phyloP scores from a whole-genome alignment of 1,140 invertebrate genomes.

The Drosophila tropicalis region DNA sequence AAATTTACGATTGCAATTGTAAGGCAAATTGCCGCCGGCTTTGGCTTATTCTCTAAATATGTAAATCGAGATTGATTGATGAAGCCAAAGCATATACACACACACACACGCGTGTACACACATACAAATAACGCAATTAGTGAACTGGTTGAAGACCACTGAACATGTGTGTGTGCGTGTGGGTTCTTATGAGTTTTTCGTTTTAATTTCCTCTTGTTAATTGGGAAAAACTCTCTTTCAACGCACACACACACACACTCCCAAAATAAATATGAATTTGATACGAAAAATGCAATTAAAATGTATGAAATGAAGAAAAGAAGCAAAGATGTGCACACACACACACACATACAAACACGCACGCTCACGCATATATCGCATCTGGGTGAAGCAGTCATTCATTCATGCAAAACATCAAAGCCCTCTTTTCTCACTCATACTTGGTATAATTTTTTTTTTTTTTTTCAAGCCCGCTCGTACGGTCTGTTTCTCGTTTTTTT shows the following conservation, averaged over 20 bases:
- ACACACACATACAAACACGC: conserved; percentile 1
- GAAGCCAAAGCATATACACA: conserved; percentile 4
- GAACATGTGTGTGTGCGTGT: conserved; percentile 11
- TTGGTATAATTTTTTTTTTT: too few species aligned
- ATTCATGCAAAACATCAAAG: conserved; percentile 80
- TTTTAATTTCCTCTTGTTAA: conserved; percentile 76
- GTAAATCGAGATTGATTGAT: conserved; percentile 4
- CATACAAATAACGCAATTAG: conserved; percentile 75
- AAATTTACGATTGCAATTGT: not conserved
- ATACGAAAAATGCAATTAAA: conserved; percentile 79
- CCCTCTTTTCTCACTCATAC: conserved; percentile 3
- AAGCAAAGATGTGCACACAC: conserved; percentile 44
- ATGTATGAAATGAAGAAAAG: conserved; percentile 56
- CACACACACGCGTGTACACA: conserved; percentile 11
- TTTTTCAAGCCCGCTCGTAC: not conserved
- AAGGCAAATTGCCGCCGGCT: not conserved
- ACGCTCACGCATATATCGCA: conserved; percentile 2
- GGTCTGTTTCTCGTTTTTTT: conserved; percentile 1
- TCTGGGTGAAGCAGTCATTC: conserved; percentile 39
- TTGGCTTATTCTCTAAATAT: not conserved
- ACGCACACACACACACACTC: not conserved
- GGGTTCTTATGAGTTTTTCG: conserved; percentile 69
- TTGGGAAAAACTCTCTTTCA: conserved; percentile 56
- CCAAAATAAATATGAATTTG: conserved; percentile 75
- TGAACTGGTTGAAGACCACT: conserved; percentile 56